phyloP scores from a whole-genome alignment of 2,888 invertebrate genomes.

The Tetranychus truncatus region DNA sequence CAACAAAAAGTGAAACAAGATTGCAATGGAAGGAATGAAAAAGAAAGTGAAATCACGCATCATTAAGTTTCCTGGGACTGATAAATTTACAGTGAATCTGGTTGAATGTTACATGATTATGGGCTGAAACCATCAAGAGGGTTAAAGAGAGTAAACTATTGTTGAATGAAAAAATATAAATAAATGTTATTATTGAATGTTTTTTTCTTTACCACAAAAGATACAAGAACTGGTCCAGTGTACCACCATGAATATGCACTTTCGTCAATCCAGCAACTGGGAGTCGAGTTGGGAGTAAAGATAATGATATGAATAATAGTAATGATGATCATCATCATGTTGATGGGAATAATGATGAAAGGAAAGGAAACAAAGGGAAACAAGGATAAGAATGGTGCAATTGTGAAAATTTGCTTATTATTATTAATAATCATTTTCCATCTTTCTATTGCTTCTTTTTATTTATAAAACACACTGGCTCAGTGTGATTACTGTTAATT shows the following conservation, averaged over 20 bases:
- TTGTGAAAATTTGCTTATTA: too few species aligned
- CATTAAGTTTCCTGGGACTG: not conserved
- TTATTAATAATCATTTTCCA: too few species aligned
- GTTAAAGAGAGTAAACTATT: not conserved
- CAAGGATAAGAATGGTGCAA: not conserved
- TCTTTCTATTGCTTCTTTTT: too few species aligned
- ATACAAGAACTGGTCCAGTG: slow-evolving; percentile 54
- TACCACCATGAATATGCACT: slow-evolving; percentile 53
- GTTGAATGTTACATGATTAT: not conserved
- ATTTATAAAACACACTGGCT: too few species aligned
- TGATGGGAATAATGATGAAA: not conserved
- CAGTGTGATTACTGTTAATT: too few species aligned
- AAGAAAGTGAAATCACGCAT: not conserved
- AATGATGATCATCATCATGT: not conserved
- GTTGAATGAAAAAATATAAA: not conserved
- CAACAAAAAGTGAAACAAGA: not conserved
- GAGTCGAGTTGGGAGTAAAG: not conserved
- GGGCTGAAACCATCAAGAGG: not conserved
- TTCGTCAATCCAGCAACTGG: slow-evolving; percentile 57
- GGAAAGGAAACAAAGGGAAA: not conserved
- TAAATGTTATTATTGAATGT: not conserved
- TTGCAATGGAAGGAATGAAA: not conserved
- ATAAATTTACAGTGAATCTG: not conserved
- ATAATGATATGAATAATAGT: too few species aligned
- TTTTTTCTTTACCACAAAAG: slow-evolving; percentile 40